Percentiles rank a stretch among this genome's conserved stretches.
Evolutionary conservation across 2,888 invertebrate genomes (phyloP).

Genomic region (Lycia hirtaria): DNA sequence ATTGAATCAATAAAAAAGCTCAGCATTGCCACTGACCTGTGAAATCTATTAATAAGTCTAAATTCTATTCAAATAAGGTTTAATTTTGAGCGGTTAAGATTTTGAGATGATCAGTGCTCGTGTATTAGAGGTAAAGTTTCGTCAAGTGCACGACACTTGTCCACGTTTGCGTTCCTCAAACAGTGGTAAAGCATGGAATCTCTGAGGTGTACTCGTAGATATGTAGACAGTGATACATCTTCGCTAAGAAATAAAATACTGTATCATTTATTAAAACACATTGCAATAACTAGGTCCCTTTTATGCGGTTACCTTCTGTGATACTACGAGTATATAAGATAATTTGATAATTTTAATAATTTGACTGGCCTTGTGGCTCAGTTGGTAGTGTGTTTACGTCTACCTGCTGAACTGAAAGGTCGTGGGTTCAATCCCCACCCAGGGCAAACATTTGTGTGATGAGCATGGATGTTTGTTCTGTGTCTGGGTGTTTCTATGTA

Average conservation of each 20-base stretch:
- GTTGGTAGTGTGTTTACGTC: too few relatives aligned
- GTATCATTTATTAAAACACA: too few relatives aligned
- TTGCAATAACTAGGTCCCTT: background rate
- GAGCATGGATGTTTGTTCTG: too few relatives aligned
- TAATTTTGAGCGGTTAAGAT: background rate
- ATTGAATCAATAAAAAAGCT: conserved; percentile 28
- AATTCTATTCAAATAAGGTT: background rate
- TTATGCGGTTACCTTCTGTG: too few relatives aligned
- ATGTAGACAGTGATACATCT: conserved; percentile 5
- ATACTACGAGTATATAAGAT: too few relatives aligned
- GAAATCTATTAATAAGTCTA: background rate
- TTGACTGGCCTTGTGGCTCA: too few relatives aligned
- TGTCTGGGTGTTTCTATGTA: too few relatives aligned
- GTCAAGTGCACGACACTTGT: conserved; percentile 36
- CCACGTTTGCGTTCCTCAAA: conserved; percentile 32
- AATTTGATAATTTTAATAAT: too few relatives aligned
- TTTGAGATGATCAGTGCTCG: conserved; percentile 9
- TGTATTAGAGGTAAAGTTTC: conserved; percentile 31
- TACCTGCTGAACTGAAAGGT: too few relatives aligned
- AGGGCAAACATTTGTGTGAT: too few relatives aligned
- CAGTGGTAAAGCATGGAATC: conserved; percentile 25
- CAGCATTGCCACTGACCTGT: conserved; percentile 10
- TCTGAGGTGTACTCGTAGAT: conserved; percentile 1
- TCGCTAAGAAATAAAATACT: background rate
- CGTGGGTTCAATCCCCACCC: too few relatives aligned